These are phyloP conservation scores for Mesembrinibis cayennensis DNA, from an alignment of 2,113 vertebrate genomes.

Conservation along the genomic window DNA sequence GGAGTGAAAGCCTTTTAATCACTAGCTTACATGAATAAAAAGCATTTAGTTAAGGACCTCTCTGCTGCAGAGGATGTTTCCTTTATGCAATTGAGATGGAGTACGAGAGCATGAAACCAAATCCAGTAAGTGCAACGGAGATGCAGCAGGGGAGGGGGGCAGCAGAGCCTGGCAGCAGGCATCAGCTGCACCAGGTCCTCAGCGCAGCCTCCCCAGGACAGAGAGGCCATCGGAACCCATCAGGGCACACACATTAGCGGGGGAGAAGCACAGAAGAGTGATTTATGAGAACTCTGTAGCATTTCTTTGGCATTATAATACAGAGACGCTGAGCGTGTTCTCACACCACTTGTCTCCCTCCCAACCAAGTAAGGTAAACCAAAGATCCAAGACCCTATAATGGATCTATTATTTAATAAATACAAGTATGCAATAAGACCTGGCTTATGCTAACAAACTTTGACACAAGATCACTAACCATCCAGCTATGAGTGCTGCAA, in stretches of 20 bases:
- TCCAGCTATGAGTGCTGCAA: neutral
- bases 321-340: neutral
- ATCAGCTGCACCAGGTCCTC: neutral
- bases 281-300: rapidly evolving
- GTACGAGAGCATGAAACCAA: neutral
- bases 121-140: rapidly evolving
- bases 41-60: neutral
- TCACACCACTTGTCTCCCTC: neutral
- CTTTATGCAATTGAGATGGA: neutral
- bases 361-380: neutral
- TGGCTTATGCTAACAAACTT: neutral
- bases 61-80: neutral
- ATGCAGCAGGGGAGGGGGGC: neutral
- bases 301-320: neutral
- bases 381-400: neutral
- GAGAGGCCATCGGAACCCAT: rapidly evolving
- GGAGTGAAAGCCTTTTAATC: neutral
- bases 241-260: rapidly evolving
- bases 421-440: neutral
- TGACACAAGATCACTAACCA: neutral
- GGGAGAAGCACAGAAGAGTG: rapidly evolving
- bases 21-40: neutral
- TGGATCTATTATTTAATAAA: neutral
- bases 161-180: neutral
- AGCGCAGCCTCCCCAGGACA: neutral